A percentile compares a stretch with the other conserved stretches of the same genome.
These are phyloP conservation scores for Diacarnus erythraeanus DNA, from an alignment of 37 sponge, comb jelly and placozoan genomes.

Conservation along the genomic window DNA sequence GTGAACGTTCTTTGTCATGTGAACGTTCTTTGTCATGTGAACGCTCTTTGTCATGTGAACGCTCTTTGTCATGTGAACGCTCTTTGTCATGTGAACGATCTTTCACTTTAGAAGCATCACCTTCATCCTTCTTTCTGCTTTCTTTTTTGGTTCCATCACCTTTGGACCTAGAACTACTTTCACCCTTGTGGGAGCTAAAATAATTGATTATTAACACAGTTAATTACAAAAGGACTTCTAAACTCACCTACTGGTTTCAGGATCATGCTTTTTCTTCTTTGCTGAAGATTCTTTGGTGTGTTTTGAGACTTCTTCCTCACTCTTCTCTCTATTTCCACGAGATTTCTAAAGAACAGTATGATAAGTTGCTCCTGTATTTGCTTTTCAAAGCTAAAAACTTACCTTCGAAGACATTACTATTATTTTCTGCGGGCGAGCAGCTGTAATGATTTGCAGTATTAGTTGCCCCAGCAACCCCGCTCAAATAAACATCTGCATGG, in stretches of 20 bases:
- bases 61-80: neutral
- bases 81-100: neutral
- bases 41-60: too few relatives aligned
- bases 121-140: too few relatives aligned
- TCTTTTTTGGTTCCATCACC: too few relatives aligned
- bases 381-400: too few relatives aligned
- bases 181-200: neutral
- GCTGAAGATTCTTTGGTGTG: conserved; percentile 5
- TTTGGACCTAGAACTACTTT: too few relatives aligned
- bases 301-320: conserved; percentile 65
- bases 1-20: neutral
- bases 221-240: neutral
- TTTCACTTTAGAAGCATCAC: too few relatives aligned
- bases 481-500: neutral
- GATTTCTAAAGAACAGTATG: too few relatives aligned
- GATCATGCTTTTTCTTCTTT: neutral
- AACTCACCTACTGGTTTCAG: neutral
- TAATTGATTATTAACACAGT: too few relatives aligned
- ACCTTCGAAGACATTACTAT: neutral
- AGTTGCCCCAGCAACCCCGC: conserved; percentile 10
- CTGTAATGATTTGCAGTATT: neutral
- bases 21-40: neutral
- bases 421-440: neutral
- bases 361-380: too few relatives aligned
- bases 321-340: too few relatives aligned